Percentiles rank a stretch among this genome's conserved stretches.
These are phyloP conservation scores for Etheostoma spectabile DNA, from an alignment of 2,113 vertebrate genomes.

Conservation along the genomic window DNA sequence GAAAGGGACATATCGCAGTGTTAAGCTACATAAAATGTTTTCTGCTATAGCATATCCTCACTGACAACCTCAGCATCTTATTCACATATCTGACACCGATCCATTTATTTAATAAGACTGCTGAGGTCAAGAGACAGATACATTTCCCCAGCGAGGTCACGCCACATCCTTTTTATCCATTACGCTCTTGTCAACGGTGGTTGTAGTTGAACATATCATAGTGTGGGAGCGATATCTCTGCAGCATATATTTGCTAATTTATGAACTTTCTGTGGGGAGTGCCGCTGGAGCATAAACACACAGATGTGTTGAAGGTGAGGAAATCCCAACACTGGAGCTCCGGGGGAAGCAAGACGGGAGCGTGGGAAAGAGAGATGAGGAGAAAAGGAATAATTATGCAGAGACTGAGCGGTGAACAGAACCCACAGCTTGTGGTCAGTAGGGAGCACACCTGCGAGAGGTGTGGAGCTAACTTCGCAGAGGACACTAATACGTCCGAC, in stretches of 20 bases:
- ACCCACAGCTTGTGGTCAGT: slow-evolving; percentile 29
- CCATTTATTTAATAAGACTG: slow-evolving; percentile 40
- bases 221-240: slow-evolving; percentile 50
- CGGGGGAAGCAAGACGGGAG: slow-evolving; percentile 48
- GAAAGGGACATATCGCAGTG: not conserved
- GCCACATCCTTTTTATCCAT: slow-evolving; percentile 28
- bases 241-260: slow-evolving; percentile 48
- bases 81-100: slow-evolving; percentile 25
- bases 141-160: slow-evolving; percentile 31
- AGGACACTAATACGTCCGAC: slow-evolving; percentile 28
- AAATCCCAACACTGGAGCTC: slow-evolving; percentile 61
- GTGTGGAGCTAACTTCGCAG: slow-evolving; percentile 23
- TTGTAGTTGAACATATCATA: not conserved
- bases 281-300: slow-evolving; percentile 48
- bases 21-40: slow-evolving; percentile 4
- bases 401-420: slow-evolving; percentile 8
- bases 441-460: slow-evolving; percentile 67
- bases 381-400: slow-evolving; percentile 4
- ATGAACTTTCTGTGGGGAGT: slow-evolving; percentile 40
- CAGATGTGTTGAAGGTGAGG: slow-evolving; percentile 62
- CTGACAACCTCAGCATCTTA: slow-evolving; percentile 22
- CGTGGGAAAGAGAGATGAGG: slow-evolving; percentile 69
- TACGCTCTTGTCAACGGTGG: not conserved
- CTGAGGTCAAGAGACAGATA: slow-evolving; percentile 37
- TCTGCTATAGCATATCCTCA: not conserved